Evolutionary conservation across 1,140 invertebrate species (phyloP).

Genomic region (Listronotus bonariensis): DNA sequence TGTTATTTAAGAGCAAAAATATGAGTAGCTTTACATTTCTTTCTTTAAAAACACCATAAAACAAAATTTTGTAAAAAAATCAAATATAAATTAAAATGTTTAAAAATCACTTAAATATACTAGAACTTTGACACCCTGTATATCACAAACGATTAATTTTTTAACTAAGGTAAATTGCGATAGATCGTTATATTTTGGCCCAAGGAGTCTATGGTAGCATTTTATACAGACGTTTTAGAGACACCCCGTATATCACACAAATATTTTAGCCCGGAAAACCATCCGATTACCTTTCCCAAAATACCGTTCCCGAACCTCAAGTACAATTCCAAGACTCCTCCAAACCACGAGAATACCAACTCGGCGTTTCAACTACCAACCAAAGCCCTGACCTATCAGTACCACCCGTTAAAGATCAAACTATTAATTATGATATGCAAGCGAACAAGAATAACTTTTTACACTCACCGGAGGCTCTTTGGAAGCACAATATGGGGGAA

Average conservation of each 20-base stretch:
- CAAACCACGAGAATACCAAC: conserved; percentile 24
- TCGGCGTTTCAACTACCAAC: conserved; percentile 35
- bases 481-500: conserved; percentile 28
- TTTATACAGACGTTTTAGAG: too few species aligned
- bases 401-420: conserved; percentile 33
- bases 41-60: neutral
- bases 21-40: too few species aligned
- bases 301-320: conserved; percentile 44
- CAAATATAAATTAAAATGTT: too few species aligned
- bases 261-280: conserved; percentile 8
- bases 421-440: conserved; percentile 1
- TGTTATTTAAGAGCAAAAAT: too few species aligned
- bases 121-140: neutral
- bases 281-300: conserved; percentile 38
- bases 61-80: neutral
- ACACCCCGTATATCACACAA: too few species aligned
- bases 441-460: neutral
- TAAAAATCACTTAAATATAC: conserved; percentile 1
- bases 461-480: neutral
- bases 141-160: too few species aligned
- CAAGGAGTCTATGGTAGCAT: too few species aligned
- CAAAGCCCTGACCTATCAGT: conserved; percentile 37
- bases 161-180: too few species aligned
- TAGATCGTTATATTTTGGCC: too few species aligned
- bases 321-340: conserved; percentile 25